Conservation (phyloP, 2,113 vertebrate genomes). For the Bujurquina vittata region DNA sequence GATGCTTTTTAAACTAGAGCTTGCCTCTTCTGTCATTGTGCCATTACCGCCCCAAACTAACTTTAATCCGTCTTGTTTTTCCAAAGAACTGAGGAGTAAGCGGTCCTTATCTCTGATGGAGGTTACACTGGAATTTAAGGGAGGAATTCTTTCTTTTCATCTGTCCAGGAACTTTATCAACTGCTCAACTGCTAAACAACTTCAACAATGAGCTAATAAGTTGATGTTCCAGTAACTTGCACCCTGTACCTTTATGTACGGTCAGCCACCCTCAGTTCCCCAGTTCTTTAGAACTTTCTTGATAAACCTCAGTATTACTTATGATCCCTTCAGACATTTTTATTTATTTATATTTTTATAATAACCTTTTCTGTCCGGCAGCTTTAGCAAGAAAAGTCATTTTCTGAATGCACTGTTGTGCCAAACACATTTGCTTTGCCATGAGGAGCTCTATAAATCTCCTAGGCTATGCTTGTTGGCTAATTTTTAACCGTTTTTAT, state of each 20-base stretch:
- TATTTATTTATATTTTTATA: too few species aligned
- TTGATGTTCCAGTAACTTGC: background rate
- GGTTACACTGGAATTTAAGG: constrained; percentile 52
- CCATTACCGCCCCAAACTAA: background rate
- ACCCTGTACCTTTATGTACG: background rate
- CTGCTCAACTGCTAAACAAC: constrained; percentile 12
- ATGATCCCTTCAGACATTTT: background rate
- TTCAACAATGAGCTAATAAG: constrained; percentile 13
- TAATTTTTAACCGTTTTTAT: too few species aligned
- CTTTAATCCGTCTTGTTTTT: background rate
- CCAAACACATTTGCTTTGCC: too few species aligned
- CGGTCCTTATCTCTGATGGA: background rate
- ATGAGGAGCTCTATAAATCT: too few species aligned
- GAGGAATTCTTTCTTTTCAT: constrained; percentile 30
- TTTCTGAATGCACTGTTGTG: too few species aligned
- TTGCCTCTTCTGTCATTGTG: fast-evolving
- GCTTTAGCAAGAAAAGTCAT: too few species aligned
- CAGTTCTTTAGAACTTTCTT: background rate
- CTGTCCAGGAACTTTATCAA: constrained; percentile 4
- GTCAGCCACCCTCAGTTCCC: background rate
- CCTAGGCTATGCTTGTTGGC: too few species aligned
- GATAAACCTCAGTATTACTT: background rate
- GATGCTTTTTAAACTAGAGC: background rate
- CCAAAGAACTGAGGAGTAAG: background rate
- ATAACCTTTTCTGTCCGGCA: too few species aligned